These are phyloP conservation scores for Troglohyphantes excavatus DNA, from an alignment of 2,888 invertebrate genomes.

Conservation along the genomic window DNA sequence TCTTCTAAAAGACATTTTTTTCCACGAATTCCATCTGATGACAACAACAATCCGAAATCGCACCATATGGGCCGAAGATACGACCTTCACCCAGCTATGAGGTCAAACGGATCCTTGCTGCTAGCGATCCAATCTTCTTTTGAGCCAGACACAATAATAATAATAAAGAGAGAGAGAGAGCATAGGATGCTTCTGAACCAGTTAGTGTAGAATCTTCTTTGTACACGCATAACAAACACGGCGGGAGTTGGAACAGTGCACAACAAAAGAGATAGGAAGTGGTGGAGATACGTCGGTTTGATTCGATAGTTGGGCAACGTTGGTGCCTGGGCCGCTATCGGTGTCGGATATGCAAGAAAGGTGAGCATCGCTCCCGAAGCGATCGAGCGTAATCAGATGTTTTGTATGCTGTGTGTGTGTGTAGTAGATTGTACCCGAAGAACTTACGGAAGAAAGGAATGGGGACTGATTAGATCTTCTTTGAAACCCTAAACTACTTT, in stretches of 20 bases:
- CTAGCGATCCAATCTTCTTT: conserved; percentile 7
- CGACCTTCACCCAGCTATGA: conserved; percentile 24
- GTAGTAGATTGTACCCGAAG: too few relatives aligned
- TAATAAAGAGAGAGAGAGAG: too few relatives aligned
- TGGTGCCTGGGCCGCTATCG: neutral
- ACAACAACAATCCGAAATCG: too few relatives aligned
- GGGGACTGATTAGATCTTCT: too few relatives aligned
- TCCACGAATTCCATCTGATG: too few relatives aligned
- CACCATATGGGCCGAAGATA: too few relatives aligned
- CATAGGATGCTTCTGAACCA: too few relatives aligned
- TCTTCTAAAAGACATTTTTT: too few relatives aligned
- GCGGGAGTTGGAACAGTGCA: conserved; percentile 4
- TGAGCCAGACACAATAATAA: neutral
- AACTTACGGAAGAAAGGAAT: too few relatives aligned
- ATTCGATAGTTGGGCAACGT: neutral
- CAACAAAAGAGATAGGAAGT: conserved; percentile 29
- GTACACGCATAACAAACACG: conserved; percentile 3
- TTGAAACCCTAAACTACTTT: too few relatives aligned
- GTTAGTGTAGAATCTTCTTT: neutral
- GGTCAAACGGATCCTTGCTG: conserved; percentile 16
- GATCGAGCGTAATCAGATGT: neutral
- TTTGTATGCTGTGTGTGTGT: too few relatives aligned
- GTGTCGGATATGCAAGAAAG: neutral
- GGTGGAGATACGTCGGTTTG: neutral
- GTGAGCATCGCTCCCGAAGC: conserved; percentile 1